These are phyloP conservation scores for Brenthis ino DNA, from an alignment of 2,888 invertebrate genomes.

Conservation along the genomic window DNA sequence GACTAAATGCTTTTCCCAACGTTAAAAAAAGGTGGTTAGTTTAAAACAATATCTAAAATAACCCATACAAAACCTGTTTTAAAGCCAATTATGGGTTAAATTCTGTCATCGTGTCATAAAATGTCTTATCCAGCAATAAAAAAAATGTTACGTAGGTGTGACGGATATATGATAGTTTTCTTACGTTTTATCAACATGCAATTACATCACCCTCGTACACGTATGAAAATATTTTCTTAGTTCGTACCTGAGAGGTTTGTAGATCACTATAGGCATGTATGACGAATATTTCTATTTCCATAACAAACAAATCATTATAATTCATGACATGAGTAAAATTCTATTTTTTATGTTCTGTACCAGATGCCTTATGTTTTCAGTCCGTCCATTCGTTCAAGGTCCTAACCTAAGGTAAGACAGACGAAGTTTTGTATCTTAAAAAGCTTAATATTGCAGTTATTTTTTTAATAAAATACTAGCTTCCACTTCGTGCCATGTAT, in stretches of 20 bases:
- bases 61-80: background rate
- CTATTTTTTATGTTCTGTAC: no score
- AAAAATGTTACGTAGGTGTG: slow-evolving; percentile 17
- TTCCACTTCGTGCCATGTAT: no score
- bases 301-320: background rate
- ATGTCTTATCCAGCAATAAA: background rate
- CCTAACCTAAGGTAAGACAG: no score
- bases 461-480: no score
- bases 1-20: no score
- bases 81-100: background rate
- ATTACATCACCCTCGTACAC: slow-evolving; percentile 13
- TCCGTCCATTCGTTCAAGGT: no score
- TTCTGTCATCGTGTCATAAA: slow-evolving; percentile 3
- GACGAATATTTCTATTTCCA: slow-evolving; percentile 6
- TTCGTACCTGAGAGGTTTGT: slow-evolving; percentile 9
- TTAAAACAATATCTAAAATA: background rate
- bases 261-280: background rate
- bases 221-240: slow-evolving; percentile 3
- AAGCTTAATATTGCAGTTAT: no score
- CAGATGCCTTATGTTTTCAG: no score
- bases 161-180: slow-evolving; percentile 20
- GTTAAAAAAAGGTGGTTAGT: background rate
- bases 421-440: no score
- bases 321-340: background rate
- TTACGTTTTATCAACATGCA: slow-evolving; percentile 18